These are phyloP conservation scores for Casuarius casuarius DNA, from an alignment of 2,113 vertebrate species.

Conservation along the genomic window DNA sequence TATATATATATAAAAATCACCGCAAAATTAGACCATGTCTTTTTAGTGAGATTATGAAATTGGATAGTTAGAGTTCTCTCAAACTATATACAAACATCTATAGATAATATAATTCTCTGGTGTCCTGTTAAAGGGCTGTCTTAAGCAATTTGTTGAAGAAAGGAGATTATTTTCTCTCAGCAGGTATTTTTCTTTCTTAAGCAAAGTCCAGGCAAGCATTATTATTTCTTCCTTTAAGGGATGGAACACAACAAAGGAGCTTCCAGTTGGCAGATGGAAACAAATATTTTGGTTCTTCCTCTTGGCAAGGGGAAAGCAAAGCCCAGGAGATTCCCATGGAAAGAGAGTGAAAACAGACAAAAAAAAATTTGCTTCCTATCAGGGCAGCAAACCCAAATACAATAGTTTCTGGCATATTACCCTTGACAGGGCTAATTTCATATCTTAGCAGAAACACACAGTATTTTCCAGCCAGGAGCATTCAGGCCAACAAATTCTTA, in stretches of 20 bases:
- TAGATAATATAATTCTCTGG: background rate
- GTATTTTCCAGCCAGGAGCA: constrained; percentile 33
- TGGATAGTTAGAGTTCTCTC: background rate
- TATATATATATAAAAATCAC: background rate
- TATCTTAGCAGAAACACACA: constrained; percentile 46
- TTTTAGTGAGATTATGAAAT: background rate
- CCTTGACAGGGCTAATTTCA: background rate
- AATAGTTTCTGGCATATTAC: constrained; percentile 10
- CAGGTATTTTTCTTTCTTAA: constrained; percentile 20
- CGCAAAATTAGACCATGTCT: background rate
- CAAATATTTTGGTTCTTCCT: constrained; percentile 64
- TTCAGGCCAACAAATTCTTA: background rate
- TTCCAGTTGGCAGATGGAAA: constrained; percentile 39
- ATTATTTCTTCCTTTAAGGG: constrained; percentile 38
- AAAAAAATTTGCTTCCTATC: constrained; percentile 33
- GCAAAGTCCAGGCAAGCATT: background rate
- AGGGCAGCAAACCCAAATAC: constrained; percentile 35
- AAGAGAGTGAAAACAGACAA: constrained; percentile 51
- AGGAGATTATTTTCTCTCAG: background rate
- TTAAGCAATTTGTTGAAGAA: background rate
- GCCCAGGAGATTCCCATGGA: background rate
- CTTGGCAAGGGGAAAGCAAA: constrained; percentile 49
- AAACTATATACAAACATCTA: background rate
- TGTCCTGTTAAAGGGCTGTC: background rate
- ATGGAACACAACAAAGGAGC: constrained; percentile 50